phyloP scores from a whole-genome alignment of 2,797 vertebrate genomes.

The Meriones psammophilus region DNA sequence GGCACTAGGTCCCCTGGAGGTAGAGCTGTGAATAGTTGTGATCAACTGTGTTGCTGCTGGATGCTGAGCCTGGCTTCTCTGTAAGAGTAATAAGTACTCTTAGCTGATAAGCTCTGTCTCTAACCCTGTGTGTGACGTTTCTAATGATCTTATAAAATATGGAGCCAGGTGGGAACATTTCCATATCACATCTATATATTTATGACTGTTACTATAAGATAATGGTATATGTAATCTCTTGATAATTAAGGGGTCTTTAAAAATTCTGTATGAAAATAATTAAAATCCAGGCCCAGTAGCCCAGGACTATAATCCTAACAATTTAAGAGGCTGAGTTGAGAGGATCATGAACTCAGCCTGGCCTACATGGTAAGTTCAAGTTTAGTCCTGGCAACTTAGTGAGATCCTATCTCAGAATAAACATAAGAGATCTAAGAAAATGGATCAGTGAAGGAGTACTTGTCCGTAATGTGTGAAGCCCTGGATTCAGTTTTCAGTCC shows the following conservation, averaged over 20 bases:
- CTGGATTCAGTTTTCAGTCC: neutral
- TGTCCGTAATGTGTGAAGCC: neutral
- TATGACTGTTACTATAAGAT: constrained; percentile 21
- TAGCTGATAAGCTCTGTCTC: neutral
- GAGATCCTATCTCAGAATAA: neutral
- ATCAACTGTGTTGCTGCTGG: neutral
- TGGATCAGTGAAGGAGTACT: too few relatives aligned
- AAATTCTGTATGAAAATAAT: neutral
- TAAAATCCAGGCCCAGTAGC: neutral
- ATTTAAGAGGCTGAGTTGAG: neutral
- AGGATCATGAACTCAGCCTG: neutral
- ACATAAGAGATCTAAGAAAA: neutral
- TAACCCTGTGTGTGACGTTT: neutral
- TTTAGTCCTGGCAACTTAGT: neutral
- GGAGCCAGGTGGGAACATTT: constrained; percentile 4
- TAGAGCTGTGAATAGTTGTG: neutral
- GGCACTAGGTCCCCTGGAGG: neutral
- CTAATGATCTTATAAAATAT: constrained; percentile 50
- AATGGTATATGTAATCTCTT: neutral
- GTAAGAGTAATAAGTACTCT: neutral
- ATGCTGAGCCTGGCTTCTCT: neutral
- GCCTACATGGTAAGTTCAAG: neutral
- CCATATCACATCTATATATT: constrained; percentile 23
- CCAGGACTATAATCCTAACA: neutral
- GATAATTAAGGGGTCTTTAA: neutral